phyloP scores from a whole-genome alignment of 2,113 vertebrate species.

The Enhydra lutris region DNA sequence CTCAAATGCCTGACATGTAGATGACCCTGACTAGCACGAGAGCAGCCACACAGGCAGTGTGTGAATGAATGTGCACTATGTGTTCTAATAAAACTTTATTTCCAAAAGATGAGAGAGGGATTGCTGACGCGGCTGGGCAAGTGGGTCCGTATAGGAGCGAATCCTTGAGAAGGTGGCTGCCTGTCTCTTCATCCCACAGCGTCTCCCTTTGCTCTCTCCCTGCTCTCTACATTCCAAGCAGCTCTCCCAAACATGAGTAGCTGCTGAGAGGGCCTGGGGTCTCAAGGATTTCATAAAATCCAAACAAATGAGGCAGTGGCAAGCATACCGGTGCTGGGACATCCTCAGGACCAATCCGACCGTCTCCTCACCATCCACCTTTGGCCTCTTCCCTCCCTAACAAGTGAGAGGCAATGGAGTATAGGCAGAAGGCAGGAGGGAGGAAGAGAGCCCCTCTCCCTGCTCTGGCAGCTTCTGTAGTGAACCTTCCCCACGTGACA shows the following conservation, averaged over 20 bases:
- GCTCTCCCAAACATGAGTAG: not conserved
- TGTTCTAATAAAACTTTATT: not conserved
- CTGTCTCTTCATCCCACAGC: too few relatives aligned
- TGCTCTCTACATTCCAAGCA: not conserved
- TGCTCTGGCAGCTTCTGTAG: not conserved
- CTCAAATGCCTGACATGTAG: not conserved
- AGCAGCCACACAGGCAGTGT: rapidly evolving
- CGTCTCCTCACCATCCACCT: too few relatives aligned
- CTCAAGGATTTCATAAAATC: not conserved
- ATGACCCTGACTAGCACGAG: not conserved
- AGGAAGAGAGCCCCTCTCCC: not conserved
- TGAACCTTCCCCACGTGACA: constrained; percentile 27
- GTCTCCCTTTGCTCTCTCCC: not conserved
- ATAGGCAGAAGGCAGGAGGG: not conserved
- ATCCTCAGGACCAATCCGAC: not conserved
- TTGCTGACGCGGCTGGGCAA: rapidly evolving
- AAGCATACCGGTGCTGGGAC: not conserved
- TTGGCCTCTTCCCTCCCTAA: not conserved
- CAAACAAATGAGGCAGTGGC: not conserved
- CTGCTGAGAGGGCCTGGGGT: not conserved
- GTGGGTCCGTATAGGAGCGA: not conserved
- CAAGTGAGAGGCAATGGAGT: not conserved
- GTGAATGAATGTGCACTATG: rapidly evolving
- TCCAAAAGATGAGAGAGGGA: not conserved
- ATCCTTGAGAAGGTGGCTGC: not conserved